phyloP scores from a whole-genome alignment of 2,797 vertebrate species.

The Sardinella longiceps region DNA sequence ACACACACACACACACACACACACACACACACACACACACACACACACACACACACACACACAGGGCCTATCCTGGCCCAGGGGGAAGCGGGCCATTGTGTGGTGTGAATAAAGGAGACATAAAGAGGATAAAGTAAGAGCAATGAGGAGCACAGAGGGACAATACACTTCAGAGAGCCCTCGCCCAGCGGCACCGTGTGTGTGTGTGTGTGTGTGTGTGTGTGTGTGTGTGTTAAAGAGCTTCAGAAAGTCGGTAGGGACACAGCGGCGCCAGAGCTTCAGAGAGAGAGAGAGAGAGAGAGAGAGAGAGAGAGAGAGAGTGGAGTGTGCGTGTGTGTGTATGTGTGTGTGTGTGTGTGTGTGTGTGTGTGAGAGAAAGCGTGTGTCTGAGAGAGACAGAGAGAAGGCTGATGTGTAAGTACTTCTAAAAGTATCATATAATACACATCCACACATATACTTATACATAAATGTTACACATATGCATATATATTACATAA shows the following conservation, averaged over 20 bases:
- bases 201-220: not conserved
- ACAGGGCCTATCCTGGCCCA: not conserved
- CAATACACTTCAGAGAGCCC: not conserved
- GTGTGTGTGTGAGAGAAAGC: not conserved
- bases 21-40: not conserved
- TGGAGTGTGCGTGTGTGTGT: not conserved
- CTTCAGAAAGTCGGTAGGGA: not conserved
- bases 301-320: not conserved
- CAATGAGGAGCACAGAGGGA: conserved; percentile 6
- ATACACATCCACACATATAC: too few relatives aligned
- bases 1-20: not conserved
- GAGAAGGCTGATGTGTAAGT: too few relatives aligned
- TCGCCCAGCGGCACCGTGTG: not conserved
- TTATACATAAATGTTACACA: too few relatives aligned
- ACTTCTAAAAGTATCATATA: too few relatives aligned
- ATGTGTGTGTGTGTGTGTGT: too few relatives aligned
- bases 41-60: not conserved
- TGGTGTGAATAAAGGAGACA: not conserved
- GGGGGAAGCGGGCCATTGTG: not conserved
- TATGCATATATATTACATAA: too few relatives aligned
- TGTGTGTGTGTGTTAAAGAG: not conserved
- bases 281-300: not conserved
- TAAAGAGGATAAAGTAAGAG: not conserved
- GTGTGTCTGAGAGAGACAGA: too few relatives aligned
- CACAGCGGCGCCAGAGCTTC: conserved; percentile 6